Conservation (phyloP, 2,797 vertebrate genomes). For the Avahi laniger region DNA sequence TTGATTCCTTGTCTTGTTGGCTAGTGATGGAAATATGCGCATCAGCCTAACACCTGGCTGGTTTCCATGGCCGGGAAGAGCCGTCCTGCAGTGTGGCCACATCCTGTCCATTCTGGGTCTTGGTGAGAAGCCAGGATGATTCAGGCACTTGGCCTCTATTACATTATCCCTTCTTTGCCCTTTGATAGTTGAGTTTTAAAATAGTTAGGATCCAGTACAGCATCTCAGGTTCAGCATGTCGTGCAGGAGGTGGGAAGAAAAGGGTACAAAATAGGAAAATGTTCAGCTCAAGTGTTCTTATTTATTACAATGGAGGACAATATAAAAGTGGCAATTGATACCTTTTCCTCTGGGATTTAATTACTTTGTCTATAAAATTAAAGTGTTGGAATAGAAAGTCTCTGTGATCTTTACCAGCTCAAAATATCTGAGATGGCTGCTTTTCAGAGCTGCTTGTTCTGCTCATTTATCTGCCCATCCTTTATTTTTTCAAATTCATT, state of each 20-base stretch:
- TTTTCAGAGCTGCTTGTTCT: neutral
- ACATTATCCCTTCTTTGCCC: neutral
- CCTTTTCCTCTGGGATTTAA: neutral
- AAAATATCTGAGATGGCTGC: neutral
- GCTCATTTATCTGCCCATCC: neutral
- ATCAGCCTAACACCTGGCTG: neutral
- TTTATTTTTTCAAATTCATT: slow-evolving; percentile 18
- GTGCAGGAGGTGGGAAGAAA: neutral
- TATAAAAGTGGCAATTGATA: neutral
- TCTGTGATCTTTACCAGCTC: neutral
- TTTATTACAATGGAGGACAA: neutral
- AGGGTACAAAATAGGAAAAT: neutral
- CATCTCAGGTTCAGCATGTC: neutral
- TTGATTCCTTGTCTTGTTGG: slow-evolving; percentile 7
- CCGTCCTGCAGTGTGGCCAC: slow-evolving; percentile 32
- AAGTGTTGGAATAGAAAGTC: neutral
- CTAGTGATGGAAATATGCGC: neutral
- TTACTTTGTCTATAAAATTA: slow-evolving; percentile 11
- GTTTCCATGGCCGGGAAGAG: neutral
- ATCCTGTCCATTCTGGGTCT: slow-evolving; percentile 13
- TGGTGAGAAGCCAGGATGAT: slow-evolving; percentile 50
- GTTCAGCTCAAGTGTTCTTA: neutral
- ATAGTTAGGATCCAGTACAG: neutral
- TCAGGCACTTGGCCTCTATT: neutral
- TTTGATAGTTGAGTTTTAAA: slow-evolving; percentile 35